These are phyloP conservation scores for Hirtodrosophila alboralis DNA, from an alignment of 2,888 invertebrate genomes.

Conservation along the genomic window DNA sequence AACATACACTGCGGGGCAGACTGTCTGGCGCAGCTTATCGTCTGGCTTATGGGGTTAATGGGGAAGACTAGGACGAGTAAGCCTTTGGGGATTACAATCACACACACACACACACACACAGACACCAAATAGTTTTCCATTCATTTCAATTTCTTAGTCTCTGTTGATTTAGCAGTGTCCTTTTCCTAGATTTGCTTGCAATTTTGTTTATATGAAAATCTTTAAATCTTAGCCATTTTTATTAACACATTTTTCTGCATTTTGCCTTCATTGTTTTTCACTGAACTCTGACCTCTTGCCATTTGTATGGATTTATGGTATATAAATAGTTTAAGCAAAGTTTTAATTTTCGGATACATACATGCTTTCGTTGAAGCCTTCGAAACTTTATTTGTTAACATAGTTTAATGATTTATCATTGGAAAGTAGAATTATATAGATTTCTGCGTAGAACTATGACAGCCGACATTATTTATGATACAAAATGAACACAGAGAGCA, in stretches of 20 bases:
- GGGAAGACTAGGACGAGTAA: slow-evolving; percentile 24
- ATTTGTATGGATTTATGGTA: slow-evolving; percentile 47
- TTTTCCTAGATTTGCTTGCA: slow-evolving; percentile 11
- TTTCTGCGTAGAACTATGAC: slow-evolving; percentile 27
- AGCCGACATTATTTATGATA: slow-evolving; percentile 29
- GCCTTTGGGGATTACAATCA: slow-evolving; percentile 18
- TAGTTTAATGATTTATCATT: slow-evolving; percentile 66
- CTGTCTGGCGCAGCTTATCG: slow-evolving; percentile 24
- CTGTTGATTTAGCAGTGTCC: slow-evolving; percentile 1
- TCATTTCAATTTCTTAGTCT: slow-evolving; percentile 52
- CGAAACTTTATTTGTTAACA: slow-evolving; percentile 34
- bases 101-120: slow-evolving; percentile 2
- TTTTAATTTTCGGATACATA: slow-evolving; percentile 51
- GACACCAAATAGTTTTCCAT: slow-evolving; percentile 18
- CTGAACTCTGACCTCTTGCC: slow-evolving; percentile 13
- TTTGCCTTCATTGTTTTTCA: slow-evolving; percentile 12
- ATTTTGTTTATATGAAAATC: slow-evolving; percentile 15
- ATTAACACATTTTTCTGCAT: slow-evolving; percentile 40
- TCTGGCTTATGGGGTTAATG: slow-evolving; percentile 23
- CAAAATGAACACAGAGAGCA: slow-evolving; percentile 15
- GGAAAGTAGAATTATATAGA: slow-evolving; percentile 52
- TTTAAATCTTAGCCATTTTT: slow-evolving; percentile 38
- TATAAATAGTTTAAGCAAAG: slow-evolving; percentile 58
- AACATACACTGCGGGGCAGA: slow-evolving; percentile 27
- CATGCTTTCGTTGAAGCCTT: slow-evolving; percentile 4